Evolutionary conservation across 2,888 invertebrate genomes (phyloP), one percentile per base, ranked within the genome.

Genomic region (Labia minor): DNA sequence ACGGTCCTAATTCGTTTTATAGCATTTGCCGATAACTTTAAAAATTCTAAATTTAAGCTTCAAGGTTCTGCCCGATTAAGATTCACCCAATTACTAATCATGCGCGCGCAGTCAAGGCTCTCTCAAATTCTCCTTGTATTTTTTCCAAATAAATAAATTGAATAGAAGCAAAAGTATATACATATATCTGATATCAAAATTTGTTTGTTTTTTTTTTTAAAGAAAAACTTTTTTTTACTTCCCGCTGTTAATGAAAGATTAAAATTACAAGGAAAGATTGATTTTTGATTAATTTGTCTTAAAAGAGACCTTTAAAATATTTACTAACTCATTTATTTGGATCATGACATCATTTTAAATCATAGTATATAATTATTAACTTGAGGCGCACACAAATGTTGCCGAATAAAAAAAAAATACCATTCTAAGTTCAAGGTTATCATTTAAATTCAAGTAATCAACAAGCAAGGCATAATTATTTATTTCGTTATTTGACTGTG

Each of bases 281-380:
- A n/a, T n/a, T n/a, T n/a, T n/a, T n/a, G n/a, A n/a, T n/a, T n/a
- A n/a, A n/a, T n/a, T n/a, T n/a, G n/a, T n/a, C n/a, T n/a, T n/a
- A n/a, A n/a, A n/a, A n/a, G n/a, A n/a, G 49, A 49, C 3, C 26
- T 33, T 33, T 49, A 49, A 49, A 49, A 49, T 49, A 49, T 49
- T 49, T 49, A 14, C 6, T n/a, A 49, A 49, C 49, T 49, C 49
- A 10, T 49, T 49, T 49, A 49, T 49, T 49, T 49, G 49, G 49
- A 49, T 49, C 49, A 49, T 49, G 49, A 49, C 49, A 49, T 49
- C 49, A 49, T 49, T 49, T 49, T n/a, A n/a, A 49, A 49, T 49
- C 16, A 49, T 49, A 49, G 49, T n/a, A n/a, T n/a, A n/a, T n/a
- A n/a, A n/a, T 11, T n/a, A 49, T n/a, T 8, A 49, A 49, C n/a